Base-by-base conservation (phyloP, 2,797 vertebrate species). In the Gadopsis bispinosus region DNA sequence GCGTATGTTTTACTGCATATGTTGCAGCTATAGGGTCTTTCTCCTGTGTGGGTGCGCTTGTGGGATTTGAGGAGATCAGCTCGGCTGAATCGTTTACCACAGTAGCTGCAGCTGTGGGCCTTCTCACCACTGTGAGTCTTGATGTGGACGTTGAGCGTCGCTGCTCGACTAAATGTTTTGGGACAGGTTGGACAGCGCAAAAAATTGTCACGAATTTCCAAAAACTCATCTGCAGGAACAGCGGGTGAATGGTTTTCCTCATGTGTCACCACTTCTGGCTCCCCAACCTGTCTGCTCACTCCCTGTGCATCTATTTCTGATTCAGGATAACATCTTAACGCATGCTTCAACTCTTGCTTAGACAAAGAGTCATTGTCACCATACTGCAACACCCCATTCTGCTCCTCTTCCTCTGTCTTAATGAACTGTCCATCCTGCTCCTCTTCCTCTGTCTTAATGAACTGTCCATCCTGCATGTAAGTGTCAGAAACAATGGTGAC, bases 21-120 rank as follows among this genome's bases (percentile, higher is more conserved):
- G 20, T 83, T 91, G 79, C 96, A 97, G 79, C 85, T 37, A 53
- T 92, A 96, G 0, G 96, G 96, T 37, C 93, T 92, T 66, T 96
- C 96, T 5, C 96, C 96, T 0, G 96, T 96, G 76, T 97, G 96
- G 1, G 93, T 96, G 1, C 94, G 94, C 71, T 91, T 91, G 86
- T 97, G 96, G 20, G 95, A 94, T 55, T 92, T 94, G 39, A 97
- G 94, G 29, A 95, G 92, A 16, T 96, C 94, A 0, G 95, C 94
- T 0, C 94, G 90, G 16, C 90, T 87, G 4, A 97, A 97, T 29
- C 89, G 87, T 65, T 96, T 96, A 7, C 95, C 95, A 0, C 96
- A 97, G 64, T 94, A 91, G 72, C 79, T 74, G 75, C 96, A 97
- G 80, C 71, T 89, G 79, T 96, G 94, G 0, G 92, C 83, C 79